phyloP scores from a whole-genome alignment of 1,140 invertebrate genomes.

The Laodelphax striatellus region DNA sequence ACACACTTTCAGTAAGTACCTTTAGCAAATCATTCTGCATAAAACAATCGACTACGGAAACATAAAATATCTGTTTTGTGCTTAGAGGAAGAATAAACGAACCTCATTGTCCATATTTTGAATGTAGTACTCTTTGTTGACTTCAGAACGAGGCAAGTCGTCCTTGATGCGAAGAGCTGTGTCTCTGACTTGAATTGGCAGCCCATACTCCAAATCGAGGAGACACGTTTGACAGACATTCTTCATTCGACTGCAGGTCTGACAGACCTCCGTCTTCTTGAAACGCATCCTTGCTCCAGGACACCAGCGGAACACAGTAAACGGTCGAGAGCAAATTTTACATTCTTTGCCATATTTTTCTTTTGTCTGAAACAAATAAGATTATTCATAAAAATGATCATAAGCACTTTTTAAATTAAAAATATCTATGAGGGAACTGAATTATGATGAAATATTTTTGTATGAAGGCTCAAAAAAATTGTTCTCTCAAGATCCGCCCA shows the following conservation, averaged over 20 bases:
- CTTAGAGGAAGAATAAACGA: background rate
- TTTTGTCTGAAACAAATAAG: conserved; percentile 65
- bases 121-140: conserved; percentile 98
- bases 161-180: conserved; percentile 90
- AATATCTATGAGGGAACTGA: too few species aligned
- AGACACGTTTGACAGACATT: conserved; percentile 99
- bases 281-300: conserved; percentile 97
- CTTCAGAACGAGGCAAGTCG: conserved; percentile 91
- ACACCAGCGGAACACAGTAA: conserved; percentile 97
- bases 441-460: too few species aligned
- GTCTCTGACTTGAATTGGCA: conserved; percentile 91
- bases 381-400: background rate
- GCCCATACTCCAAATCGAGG: conserved; percentile 93
- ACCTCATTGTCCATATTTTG: conserved; percentile 85
- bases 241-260: conserved; percentile 95
- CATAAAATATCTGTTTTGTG: too few species aligned
- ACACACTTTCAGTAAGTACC: too few species aligned
- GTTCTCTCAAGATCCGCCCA: too few species aligned
- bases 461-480: too few species aligned
- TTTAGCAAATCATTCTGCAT: too few species aligned
- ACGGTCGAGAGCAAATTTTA: conserved; percentile 96
- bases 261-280: conserved; percentile 99
- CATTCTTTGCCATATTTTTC: conserved; percentile 98
- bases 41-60: too few species aligned
- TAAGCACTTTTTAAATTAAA: too few species aligned